Evolutionary conservation across 2,113 vertebrate genomes (phyloP).

Genomic region (Saguinus imperator): DNA sequence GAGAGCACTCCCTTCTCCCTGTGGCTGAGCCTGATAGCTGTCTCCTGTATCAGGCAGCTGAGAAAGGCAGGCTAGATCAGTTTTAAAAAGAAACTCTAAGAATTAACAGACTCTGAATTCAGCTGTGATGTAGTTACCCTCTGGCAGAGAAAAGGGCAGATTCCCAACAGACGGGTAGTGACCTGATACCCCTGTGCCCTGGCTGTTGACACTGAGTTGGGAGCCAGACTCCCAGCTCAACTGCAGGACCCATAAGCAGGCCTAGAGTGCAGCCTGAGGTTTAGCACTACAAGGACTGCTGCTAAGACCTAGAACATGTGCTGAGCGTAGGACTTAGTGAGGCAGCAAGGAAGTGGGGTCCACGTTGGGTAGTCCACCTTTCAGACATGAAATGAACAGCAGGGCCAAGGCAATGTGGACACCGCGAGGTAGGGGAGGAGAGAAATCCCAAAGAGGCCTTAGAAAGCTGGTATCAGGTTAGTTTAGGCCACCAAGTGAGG

Average conservation of each 20-base stretch:
- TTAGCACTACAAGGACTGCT: not conserved
- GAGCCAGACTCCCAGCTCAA: not conserved
- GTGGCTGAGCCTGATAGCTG: not conserved
- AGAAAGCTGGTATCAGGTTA: not conserved
- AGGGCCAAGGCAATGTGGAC: not conserved
- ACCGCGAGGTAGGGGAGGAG: not conserved
- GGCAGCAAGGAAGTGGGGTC: not conserved
- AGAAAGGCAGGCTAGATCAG: not conserved
- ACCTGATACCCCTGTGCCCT: not conserved
- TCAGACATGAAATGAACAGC: not conserved
- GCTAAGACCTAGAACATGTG: not conserved
- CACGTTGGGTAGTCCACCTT: not conserved
- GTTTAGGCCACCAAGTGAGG: not conserved
- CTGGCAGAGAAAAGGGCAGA: slow-evolving; percentile 5
- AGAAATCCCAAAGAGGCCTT: not conserved
- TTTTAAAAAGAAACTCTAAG: not conserved
- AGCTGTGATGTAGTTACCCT: not conserved
- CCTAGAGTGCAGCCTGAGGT: not conserved
- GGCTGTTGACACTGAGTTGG: not conserved
- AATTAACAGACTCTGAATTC: not conserved
- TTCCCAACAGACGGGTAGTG: not conserved
- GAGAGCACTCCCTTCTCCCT: not conserved
- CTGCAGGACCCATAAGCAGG: not conserved
- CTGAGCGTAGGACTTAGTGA: not conserved
- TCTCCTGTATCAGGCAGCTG: not conserved